Percentiles rank a stretch among this genome's conserved stretches.
These are phyloP conservation scores for Campylomormyrus tamandua DNA, from an alignment of 2,113 vertebrate species.

Conservation along the genomic window DNA sequence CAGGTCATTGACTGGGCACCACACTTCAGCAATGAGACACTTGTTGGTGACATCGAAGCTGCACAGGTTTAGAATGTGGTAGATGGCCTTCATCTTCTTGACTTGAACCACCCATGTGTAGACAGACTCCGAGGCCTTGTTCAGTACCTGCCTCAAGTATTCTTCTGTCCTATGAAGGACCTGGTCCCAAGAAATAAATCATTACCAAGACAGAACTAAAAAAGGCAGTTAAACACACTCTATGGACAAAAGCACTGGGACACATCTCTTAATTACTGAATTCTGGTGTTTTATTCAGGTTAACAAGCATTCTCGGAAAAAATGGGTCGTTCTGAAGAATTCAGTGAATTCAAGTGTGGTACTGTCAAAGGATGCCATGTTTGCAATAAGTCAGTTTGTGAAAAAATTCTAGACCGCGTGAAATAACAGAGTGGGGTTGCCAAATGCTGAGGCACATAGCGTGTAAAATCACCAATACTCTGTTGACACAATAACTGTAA, in stretches of 20 bases:
- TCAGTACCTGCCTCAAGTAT: conserved; percentile 82
- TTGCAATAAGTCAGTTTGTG: background rate
- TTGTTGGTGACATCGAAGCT: conserved; percentile 97
- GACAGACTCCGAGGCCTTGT: conserved; percentile 82
- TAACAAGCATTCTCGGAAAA: no score
- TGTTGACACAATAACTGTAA: background rate
- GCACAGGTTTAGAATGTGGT: conserved; percentile 91
- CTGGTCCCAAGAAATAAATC: conserved; percentile 47
- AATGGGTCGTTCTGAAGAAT: background rate
- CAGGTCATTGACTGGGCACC: conserved; percentile 84
- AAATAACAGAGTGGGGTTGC: background rate
- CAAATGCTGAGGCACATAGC: background rate
- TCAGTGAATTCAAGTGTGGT: background rate
- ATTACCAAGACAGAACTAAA: background rate
- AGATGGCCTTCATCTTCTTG: conserved; percentile 97
- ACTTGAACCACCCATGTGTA: conserved; percentile 83
- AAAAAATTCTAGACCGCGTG: background rate
- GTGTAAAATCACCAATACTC: background rate
- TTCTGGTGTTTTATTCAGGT: background rate
- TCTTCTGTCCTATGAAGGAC: conserved; percentile 90
- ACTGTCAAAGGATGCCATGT: background rate
- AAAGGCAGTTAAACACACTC: background rate
- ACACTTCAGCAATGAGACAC: conserved; percentile 93
- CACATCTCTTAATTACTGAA: background rate
- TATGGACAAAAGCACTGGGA: background rate